These are phyloP conservation scores for Temnothorax unifasciatus DNA, from an alignment of 2,888 invertebrate species.

Conservation along the genomic window DNA sequence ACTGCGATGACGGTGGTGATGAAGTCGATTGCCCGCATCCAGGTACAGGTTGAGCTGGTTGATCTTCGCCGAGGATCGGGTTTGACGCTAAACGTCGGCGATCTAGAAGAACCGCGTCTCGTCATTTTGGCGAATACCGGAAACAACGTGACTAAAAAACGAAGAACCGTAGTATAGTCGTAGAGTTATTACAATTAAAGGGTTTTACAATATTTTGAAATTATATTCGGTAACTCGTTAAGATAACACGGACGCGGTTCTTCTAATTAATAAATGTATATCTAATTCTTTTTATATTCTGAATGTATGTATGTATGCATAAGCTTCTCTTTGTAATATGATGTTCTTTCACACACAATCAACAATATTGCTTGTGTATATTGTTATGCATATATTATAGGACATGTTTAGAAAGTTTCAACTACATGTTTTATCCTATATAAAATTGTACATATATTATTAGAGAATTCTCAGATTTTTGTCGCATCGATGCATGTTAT, in stretches of 20 bases:
- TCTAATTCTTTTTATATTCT: neutral
- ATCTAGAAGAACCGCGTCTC: conserved; percentile 11
- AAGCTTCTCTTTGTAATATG: neutral
- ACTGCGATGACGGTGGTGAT: conserved; percentile 91
- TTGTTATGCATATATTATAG: neutral
- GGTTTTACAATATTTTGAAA: neutral
- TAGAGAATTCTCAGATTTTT: conserved; percentile 1
- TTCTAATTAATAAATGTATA: neutral
- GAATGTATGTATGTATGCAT: neutral
- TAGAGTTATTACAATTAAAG: neutral
- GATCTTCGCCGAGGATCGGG: conserved; percentile 3
- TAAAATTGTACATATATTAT: conserved; percentile 22
- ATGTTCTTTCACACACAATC: conserved; percentile 7
- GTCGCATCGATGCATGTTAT: conserved; percentile 28
- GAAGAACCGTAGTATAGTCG: neutral
- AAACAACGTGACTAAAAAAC: neutral
- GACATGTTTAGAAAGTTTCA: conserved; percentile 14
- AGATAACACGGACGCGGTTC: conserved; percentile 3
- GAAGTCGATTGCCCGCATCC: conserved; percentile 85
- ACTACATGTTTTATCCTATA: neutral
- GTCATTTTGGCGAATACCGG: neutral
- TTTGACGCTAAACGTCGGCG: neutral
- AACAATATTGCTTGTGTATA: conserved; percentile 5
- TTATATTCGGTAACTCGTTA: neutral
- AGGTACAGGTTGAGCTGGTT: conserved; percentile 63